Conservation (phyloP, 2,797 vertebrate genomes). For the Chlorospingus semifuscus region DNA sequence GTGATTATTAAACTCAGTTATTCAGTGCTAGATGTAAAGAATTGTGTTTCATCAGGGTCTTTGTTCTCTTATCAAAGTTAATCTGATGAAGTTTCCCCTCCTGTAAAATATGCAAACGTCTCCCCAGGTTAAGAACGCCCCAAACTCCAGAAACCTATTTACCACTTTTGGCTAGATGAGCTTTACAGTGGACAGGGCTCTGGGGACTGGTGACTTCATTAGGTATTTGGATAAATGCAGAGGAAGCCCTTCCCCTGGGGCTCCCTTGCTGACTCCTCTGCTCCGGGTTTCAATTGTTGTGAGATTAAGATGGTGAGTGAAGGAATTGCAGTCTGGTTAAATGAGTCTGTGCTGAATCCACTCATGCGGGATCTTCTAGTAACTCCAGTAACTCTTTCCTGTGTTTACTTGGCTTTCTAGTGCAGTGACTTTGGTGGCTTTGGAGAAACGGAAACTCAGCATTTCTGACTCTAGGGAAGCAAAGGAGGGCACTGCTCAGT, state of each 20-base stretch:
- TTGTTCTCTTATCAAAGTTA: conserved; percentile 44
- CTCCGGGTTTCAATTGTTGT: not conserved
- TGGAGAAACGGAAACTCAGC: not conserved
- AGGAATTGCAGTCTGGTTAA: not conserved
- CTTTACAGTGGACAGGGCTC: not conserved
- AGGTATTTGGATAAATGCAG: not conserved
- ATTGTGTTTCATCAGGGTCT: not conserved
- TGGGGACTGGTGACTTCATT: not conserved
- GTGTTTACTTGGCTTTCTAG: not conserved
- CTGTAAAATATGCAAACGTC: not conserved
- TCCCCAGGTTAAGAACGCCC: not conserved
- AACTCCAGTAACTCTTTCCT: not conserved
- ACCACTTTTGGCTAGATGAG: not conserved
- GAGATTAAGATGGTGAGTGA: conserved; percentile 23
- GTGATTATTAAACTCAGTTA: conserved; percentile 18
- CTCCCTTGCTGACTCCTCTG: not conserved
- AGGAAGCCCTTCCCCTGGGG: not conserved
- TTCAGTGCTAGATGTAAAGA: not conserved
- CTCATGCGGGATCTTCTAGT: not conserved
- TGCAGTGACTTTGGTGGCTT: not conserved
- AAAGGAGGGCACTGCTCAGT: not conserved
- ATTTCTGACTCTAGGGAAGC: not conserved
- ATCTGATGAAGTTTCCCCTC: not conserved
- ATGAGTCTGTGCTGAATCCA: not conserved
- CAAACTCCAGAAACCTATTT: not conserved